phyloP scores from a whole-genome alignment of 1,140 invertebrate species.

The Drosophila novamexicana region DNA sequence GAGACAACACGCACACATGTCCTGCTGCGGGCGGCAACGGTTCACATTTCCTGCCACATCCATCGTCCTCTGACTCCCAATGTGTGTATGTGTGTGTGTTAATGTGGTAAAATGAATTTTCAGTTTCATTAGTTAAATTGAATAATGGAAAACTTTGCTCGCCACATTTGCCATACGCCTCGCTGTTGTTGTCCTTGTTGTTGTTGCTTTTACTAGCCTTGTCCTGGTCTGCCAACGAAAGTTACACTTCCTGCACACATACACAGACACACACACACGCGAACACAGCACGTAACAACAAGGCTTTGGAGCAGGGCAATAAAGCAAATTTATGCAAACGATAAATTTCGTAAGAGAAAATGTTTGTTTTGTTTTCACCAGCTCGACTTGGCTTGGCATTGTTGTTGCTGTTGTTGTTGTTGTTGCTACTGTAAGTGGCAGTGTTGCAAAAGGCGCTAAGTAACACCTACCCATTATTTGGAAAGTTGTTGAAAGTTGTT shows the following conservation, averaged over 20 bases:
- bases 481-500: constrained; percentile 22
- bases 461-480: constrained; percentile 58
- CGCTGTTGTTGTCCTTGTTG: constrained; percentile 43
- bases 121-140: constrained; percentile 84
- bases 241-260: constrained; percentile 69
- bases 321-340: constrained; percentile 84
- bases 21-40: constrained; percentile 51
- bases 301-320: constrained; percentile 61
- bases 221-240: constrained; percentile 67
- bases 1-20: constrained; percentile 71
- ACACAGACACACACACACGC: constrained; percentile 28
- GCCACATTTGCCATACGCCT: constrained; percentile 63
- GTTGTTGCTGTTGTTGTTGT: constrained; percentile 16
- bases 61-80: constrained; percentile 18
- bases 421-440: constrained; percentile 34
- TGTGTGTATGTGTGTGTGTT: constrained; percentile 64
- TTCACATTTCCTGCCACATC: constrained; percentile 61
- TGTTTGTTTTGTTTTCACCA: constrained; percentile 75
- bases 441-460: constrained; percentile 63
- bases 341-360: constrained; percentile 79
- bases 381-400: constrained; percentile 21
- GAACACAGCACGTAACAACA: constrained; percentile 33
- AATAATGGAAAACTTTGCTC: constrained; percentile 83
- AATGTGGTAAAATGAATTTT: constrained; percentile 84
- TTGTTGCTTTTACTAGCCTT: constrained; percentile 52